Evolutionary conservation across 2,113 vertebrate species (phyloP).

Genomic region (Micronycteris hirsuta): DNA sequence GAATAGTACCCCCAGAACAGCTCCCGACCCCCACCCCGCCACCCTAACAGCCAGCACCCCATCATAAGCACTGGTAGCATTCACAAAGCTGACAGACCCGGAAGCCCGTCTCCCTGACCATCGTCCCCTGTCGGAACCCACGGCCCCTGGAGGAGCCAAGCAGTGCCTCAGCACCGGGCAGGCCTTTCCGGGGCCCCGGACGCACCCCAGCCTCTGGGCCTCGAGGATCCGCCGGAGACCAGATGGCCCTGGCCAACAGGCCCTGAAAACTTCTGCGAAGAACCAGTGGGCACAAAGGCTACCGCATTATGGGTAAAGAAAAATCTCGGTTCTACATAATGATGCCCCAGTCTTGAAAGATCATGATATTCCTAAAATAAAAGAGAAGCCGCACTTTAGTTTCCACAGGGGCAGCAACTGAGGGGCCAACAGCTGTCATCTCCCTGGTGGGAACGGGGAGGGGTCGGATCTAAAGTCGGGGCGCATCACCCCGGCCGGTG

Average conservation of each 20-base stretch:
- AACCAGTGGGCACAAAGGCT: accelerated
- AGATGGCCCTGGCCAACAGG: neutral
- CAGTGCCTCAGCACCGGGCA: neutral
- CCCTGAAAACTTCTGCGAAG: accelerated
- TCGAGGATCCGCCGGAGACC: neutral
- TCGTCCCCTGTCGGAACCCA: neutral
- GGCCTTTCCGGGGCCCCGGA: neutral
- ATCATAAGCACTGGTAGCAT: neutral
- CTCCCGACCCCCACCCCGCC: neutral
- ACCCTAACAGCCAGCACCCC: neutral
- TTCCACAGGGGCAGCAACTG: neutral
- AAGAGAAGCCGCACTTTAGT: neutral
- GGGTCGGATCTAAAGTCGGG: no score
- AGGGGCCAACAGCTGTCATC: accelerated
- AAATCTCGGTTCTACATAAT: neutral
- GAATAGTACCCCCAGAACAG: no score
- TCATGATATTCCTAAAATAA: neutral
- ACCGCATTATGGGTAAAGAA: neutral
- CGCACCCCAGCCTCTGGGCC: neutral
- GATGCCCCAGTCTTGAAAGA: neutral
- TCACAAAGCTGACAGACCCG: accelerated
- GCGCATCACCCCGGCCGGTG: no score
- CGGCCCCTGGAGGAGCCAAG: accelerated
- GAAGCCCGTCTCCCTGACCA: neutral
- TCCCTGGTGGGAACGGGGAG: neutral